phyloP scores from a whole-genome alignment of 2,797 vertebrate genomes.

The Onychomys arenicola region DNA sequence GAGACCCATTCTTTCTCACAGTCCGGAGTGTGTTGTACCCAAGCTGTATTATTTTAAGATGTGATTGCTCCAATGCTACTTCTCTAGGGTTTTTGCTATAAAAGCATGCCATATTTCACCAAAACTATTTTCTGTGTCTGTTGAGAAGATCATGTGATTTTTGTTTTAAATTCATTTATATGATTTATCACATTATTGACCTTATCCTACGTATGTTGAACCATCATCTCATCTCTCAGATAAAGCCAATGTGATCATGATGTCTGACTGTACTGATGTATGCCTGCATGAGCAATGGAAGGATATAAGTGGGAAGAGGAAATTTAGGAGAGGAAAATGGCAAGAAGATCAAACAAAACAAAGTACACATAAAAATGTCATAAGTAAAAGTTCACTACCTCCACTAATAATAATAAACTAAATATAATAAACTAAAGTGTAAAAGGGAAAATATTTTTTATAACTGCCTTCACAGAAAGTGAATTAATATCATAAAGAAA shows the following conservation, averaged over 20 bases:
- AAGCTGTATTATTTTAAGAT: neutral
- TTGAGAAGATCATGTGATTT: neutral
- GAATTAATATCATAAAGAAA: neutral
- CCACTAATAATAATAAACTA: neutral
- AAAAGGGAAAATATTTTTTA: neutral
- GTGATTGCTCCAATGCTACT: neutral
- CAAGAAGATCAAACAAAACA: neutral
- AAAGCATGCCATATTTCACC: neutral
- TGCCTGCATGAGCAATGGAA: neutral
- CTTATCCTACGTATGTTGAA: neutral
- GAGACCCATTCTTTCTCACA: too few species aligned
- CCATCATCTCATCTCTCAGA: neutral
- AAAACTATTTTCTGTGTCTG: neutral
- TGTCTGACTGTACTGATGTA: neutral
- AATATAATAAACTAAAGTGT: neutral
- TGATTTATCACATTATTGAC: neutral
- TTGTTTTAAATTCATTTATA: neutral
- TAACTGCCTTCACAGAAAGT: neutral
- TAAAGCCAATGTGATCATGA: neutral
- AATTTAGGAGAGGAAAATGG: neutral
- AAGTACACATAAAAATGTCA: neutral
- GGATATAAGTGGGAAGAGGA: neutral
- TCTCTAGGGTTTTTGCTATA: neutral
- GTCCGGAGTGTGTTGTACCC: too few species aligned
- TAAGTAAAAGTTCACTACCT: neutral